Percentiles rank a stretch among this genome's conserved stretches.
phyloP scores from a whole-genome alignment of 2,113 vertebrate genomes.

The Psittacara wagleri region DNA sequence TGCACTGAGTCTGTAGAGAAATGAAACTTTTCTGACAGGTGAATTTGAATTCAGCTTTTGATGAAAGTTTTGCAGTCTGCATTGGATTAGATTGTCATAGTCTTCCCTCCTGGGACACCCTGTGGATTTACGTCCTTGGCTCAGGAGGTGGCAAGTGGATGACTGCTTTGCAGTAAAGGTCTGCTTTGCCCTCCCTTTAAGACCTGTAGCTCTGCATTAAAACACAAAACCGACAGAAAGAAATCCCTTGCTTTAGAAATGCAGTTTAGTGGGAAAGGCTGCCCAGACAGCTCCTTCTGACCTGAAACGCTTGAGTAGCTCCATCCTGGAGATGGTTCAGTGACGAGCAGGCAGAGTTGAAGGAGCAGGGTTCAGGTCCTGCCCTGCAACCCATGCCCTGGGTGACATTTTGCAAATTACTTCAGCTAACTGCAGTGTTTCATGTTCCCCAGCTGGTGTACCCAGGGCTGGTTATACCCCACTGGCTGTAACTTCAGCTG shows the following conservation, averaged over 20 bases:
- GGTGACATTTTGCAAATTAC: neutral
- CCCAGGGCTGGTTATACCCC: neutral
- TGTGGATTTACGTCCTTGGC: neutral
- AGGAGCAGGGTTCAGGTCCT: neutral
- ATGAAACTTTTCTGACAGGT: neutral
- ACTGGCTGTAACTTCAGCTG: neutral
- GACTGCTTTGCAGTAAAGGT: neutral
- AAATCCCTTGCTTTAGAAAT: neutral
- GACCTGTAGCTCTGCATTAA: neutral
- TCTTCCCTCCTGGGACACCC: neutral
- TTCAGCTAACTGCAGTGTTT: neutral
- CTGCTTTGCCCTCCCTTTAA: neutral
- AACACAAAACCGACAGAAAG: neutral
- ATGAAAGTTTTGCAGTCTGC: neutral
- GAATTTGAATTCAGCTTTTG: neutral
- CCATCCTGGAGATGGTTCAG: neutral
- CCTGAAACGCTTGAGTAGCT: neutral
- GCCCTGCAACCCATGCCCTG: neutral
- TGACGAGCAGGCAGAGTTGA: neutral
- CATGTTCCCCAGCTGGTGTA: neutral
- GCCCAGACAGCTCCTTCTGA: neutral
- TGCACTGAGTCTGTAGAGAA: neutral
- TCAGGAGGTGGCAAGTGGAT: neutral
- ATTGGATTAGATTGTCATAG: neutral
- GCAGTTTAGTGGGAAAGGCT: neutral